These are phyloP conservation scores for Drosophila leonis DNA, from an alignment of 2,888 invertebrate species.

Conservation along the genomic window DNA sequence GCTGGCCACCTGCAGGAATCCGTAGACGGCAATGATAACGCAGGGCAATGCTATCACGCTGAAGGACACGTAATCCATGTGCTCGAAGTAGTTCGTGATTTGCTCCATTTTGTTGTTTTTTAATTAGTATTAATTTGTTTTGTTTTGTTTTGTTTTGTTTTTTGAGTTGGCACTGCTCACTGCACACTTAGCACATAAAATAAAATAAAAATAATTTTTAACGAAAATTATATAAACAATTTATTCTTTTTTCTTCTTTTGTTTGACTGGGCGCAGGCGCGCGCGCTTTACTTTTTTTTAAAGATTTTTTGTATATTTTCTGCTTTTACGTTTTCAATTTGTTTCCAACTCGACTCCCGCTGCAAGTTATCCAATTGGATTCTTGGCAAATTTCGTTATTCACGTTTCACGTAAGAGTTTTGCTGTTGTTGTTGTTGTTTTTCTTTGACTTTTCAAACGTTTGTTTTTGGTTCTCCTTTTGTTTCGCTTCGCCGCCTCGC, in stretches of 20 bases:
- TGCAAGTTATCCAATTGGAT: constrained; percentile 16
- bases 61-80: constrained; percentile 77
- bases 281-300: constrained; percentile 17
- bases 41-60: constrained; percentile 67
- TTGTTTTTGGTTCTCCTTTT: background rate
- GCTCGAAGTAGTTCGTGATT: constrained; percentile 64
- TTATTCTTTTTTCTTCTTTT: background rate
- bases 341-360: constrained; percentile 10
- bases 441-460: constrained; percentile 9
- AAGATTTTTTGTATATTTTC: constrained; percentile 8
- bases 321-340: constrained; percentile 10
- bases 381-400: constrained; percentile 36
- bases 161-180: constrained; percentile 4
- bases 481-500: constrained; percentile 19
- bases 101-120: constrained; percentile 60
- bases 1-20: constrained; percentile 66
- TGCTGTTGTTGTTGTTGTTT: constrained; percentile 16
- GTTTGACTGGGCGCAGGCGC: constrained; percentile 38
- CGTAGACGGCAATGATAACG: constrained; percentile 66
- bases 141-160: background rate
- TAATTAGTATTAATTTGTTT: background rate
- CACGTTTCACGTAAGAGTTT: constrained; percentile 63
- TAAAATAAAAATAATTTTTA: constrained; percentile 6
- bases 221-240: background rate
- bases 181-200: constrained; percentile 9